Base-by-base conservation (phyloP, 2,113 vertebrate species). In the Corvus hawaiiensis region DNA sequence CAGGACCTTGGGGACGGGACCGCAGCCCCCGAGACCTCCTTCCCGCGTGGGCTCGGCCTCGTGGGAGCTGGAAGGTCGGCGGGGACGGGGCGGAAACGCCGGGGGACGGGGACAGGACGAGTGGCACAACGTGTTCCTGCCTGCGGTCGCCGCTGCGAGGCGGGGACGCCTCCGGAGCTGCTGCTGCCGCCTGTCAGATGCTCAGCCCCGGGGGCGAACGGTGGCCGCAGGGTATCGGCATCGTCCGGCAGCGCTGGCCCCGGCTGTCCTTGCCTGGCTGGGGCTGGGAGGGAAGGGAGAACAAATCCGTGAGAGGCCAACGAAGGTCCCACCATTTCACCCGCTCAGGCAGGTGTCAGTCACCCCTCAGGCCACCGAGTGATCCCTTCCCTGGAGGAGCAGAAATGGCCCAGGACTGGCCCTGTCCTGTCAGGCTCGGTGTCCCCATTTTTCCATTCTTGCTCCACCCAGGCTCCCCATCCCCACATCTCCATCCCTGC, bases 121-220 rank as follows among this genome's bases (percentile, higher is more conserved):
- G 23, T 28, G 94, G 87, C 9, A 26, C 44, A 81, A 76, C 87
- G 58, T 58, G 81, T 87, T 96, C 90, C 94, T 93, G 94, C 46
- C 72, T 90, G 87, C 13, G 80, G 89, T 83, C 8, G 6, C 69
- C 1, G 16, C 75, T 28, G 87, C 5, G 13, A 30, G 63, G 48
- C 1, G 7, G 56, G 39, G 58, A 32, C 8, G 1, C 19, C 33
- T 27, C 9, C 9, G 18, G 52, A 16, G 44, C 66, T 0, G 13
- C 32, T 55, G 13, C 51, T 35, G 51, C 66, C 80, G 51, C 66
- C 80, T 2, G 1, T 19, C 16, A 8, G 67, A 55, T 35, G 92
- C 63, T 49, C 6, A 1, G 64, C 10, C 39, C 41, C 4, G 1
- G 5, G 3, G 22, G 11, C 7, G 16, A 58, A 2, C 1, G 11